phyloP scores from a whole-genome alignment of 2,797 vertebrate species.

The Melopsittacus undulatus region DNA sequence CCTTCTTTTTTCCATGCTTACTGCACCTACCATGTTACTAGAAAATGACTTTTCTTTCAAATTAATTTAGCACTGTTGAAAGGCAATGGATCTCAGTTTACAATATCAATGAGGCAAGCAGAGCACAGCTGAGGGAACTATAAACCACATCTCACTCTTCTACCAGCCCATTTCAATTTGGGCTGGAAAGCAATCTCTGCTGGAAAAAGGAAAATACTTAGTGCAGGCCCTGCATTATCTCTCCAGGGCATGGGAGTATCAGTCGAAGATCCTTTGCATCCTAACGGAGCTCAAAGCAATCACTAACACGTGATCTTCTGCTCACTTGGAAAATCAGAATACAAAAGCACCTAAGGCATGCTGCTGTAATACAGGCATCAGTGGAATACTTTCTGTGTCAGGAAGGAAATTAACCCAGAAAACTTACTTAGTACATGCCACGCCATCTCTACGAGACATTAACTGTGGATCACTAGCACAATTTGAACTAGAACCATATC shows the following conservation, averaged over 20 bases:
- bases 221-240: fast-evolving
- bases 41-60: constrained; percentile 31
- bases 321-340: background rate
- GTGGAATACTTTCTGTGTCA: background rate
- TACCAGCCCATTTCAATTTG: background rate
- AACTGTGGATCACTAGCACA: background rate
- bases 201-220: background rate
- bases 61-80: background rate
- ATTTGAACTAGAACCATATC: fast-evolving
- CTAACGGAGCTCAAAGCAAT: fast-evolving
- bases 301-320: fast-evolving
- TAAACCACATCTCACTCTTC: background rate
- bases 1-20: background rate
- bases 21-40: background rate
- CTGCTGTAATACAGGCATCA: fast-evolving
- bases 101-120: background rate
- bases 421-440: fast-evolving
- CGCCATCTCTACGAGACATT: fast-evolving
- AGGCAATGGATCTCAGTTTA: background rate
- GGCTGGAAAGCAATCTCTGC: background rate
- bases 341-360: fast-evolving
- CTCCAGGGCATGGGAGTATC: background rate
- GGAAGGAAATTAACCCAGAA: background rate
- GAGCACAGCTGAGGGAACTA: constrained; percentile 33
- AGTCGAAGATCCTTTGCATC: fast-evolving